Evolutionary conservation across 2,113 vertebrate genomes (phyloP).

Genomic region (Raja brachyura): DNA sequence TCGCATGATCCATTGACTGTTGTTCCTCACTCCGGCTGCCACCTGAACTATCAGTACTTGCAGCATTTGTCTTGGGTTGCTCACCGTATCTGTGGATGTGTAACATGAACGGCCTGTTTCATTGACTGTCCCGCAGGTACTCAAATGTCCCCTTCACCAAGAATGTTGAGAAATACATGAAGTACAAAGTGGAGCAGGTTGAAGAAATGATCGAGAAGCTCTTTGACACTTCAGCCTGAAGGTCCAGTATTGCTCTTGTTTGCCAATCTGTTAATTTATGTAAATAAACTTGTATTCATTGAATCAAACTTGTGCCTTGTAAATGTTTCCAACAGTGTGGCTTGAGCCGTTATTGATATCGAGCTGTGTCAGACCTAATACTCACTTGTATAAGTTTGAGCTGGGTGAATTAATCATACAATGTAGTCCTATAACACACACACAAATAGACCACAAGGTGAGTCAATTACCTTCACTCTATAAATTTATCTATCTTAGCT

Average conservation of each 20-base stretch:
- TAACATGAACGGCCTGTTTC: background rate
- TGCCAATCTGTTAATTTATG: background rate
- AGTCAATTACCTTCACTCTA: too few relatives aligned
- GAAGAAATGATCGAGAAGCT: conserved; percentile 92
- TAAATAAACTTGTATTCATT: conserved; percentile 3
- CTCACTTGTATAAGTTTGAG: too few relatives aligned
- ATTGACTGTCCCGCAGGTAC: conserved; percentile 59
- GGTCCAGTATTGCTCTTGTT: background rate
- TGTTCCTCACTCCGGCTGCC: too few relatives aligned
- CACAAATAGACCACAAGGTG: too few relatives aligned
- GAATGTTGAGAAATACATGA: conserved; percentile 92
- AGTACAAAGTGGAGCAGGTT: conserved; percentile 85
- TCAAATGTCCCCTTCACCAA: conserved; percentile 87
- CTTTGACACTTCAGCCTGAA: conserved; percentile 89
- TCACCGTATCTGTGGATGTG: too few relatives aligned
- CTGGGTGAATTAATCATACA: too few relatives aligned
- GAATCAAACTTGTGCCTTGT: background rate
- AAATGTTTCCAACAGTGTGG: background rate
- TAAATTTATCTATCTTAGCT: too few relatives aligned
- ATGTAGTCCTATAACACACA: too few relatives aligned
- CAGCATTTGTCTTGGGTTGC: too few relatives aligned
- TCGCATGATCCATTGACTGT: too few relatives aligned
- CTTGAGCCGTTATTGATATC: background rate
- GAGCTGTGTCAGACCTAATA: too few relatives aligned
- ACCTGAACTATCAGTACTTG: too few relatives aligned